These are phyloP conservation scores for Augiades crinisus DNA, from an alignment of 2,888 invertebrate genomes.

Conservation along the genomic window DNA sequence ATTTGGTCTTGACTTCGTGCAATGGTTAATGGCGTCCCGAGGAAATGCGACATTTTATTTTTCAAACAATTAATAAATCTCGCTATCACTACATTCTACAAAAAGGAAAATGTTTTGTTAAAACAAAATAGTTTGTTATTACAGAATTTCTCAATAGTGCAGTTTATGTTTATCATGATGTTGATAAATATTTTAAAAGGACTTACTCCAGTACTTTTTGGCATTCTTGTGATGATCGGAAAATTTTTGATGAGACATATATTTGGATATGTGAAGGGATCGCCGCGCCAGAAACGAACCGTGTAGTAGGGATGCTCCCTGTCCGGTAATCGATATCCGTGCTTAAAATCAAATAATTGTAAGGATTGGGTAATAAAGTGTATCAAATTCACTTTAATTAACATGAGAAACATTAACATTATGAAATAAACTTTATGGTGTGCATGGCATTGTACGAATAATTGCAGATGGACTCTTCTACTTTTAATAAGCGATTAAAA, in stretches of 20 bases:
- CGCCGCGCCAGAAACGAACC: slow-evolving; percentile 70
- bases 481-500: too few species aligned
- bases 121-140: too few species aligned
- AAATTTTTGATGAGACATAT: slow-evolving; percentile 55
- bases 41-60: slow-evolving; percentile 50
- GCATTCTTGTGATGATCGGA: slow-evolving; percentile 60
- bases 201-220: slow-evolving; percentile 53
- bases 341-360: slow-evolving; percentile 40
- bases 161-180: too few species aligned
- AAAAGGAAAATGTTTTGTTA: too few species aligned
- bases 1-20: slow-evolving; percentile 31
- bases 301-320: slow-evolving; percentile 54
- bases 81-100: slow-evolving; percentile 49
- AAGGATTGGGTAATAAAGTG: too few species aligned
- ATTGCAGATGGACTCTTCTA: too few species aligned
- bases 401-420: too few species aligned
- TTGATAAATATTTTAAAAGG: too few species aligned
- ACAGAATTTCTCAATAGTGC: too few species aligned
- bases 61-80: slow-evolving; percentile 54
- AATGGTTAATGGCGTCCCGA: slow-evolving; percentile 47
- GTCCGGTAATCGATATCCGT: slow-evolving; percentile 69
- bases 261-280: slow-evolving; percentile 65
- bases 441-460: too few species aligned
- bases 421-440: too few species aligned
- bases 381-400: too few species aligned